Evolutionary conservation across 1,140 invertebrate species (phyloP), one percentile per base, ranked within the genome.

Genomic region (Polypedilum vanderplanki): DNA sequence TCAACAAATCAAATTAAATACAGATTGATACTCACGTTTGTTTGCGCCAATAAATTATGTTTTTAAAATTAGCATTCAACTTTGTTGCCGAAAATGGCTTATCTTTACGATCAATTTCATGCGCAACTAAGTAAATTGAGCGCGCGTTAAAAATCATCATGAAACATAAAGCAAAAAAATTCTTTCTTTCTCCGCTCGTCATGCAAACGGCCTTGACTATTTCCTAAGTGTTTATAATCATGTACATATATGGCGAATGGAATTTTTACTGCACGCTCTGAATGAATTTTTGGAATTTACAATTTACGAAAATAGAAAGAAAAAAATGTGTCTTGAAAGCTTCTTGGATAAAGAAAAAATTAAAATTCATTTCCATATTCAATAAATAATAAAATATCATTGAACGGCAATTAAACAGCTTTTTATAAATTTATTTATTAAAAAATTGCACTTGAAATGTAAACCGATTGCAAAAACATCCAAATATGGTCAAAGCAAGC

Each of bases 391-490:
- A 15, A 57, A 57, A 57, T 57, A 57, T 57, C 46, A 57, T 57
- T 57, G 46, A 57, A 57, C 46, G 46, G 46, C 46, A 57, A 57
- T 57, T 57, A 57, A 57, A 57, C 46, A n/a, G 46, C 46, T 57
- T 57, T n/a, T 57, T 57, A 57, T 57, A 57, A 57, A n/a, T 46
- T 57, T 57, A 57, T 57, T 57, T 57, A 57, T 57, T 57, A 57
- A 57, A 57, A 12, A 57, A 70, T 70, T 20, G 65, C 65, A 70
- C 65, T 70, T 70, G 65, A 70, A 70, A 70, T 70, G 46, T 57
- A 18, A 70, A 70, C 65, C 20, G 65, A 70, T 70, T 70, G 65
- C 46, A 70, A 70, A 57, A 15, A 70, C 20, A 18, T 70, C 65
- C 65, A 70, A 70, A 70, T 70, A 70, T 70, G 65, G 65, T 22